phyloP scores from a whole-genome alignment of 2,888 invertebrate genomes.

The Lepidocyrtinus sp. region DNA sequence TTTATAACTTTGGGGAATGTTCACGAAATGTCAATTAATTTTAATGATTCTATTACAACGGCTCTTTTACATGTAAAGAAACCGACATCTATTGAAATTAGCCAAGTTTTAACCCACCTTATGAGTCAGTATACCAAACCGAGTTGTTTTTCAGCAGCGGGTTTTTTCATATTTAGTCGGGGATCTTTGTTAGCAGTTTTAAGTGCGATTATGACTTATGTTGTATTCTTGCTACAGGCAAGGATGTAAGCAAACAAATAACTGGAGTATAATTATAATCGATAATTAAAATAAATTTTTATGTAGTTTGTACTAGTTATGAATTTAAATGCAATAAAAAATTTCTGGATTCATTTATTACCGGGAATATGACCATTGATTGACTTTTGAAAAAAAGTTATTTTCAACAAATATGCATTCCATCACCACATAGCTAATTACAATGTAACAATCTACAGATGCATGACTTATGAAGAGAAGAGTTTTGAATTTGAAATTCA shows the following conservation, averaged over 20 bases:
- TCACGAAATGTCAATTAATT: conserved; percentile 57
- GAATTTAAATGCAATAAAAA: too few relatives aligned
- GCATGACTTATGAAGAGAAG: too few relatives aligned
- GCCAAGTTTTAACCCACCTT: conserved; percentile 62
- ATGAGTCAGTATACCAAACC: conserved; percentile 63
- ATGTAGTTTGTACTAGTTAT: too few relatives aligned
- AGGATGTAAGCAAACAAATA: conserved; percentile 38
- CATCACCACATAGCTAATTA: too few relatives aligned
- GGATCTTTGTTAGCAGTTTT: conserved; percentile 64
- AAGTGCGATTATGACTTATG: conserved; percentile 65
- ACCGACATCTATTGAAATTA: conserved; percentile 52
- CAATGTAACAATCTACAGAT: too few relatives aligned
- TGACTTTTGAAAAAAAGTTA: too few relatives aligned
- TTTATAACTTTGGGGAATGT: conserved; percentile 66
- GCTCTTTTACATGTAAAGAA: conserved; percentile 58
- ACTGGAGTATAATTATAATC: neutral
- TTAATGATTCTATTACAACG: conserved; percentile 57
- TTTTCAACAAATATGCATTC: too few relatives aligned
- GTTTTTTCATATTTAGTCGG: conserved; percentile 64
- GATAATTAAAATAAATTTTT: conserved; percentile 12
- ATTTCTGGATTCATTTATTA: too few relatives aligned
- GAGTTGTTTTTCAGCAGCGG: conserved; percentile 63
- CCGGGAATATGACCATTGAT: too few relatives aligned
- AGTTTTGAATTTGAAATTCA: too few relatives aligned
- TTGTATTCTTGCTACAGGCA: conserved; percentile 64